Evolutionary conservation across 2,113 vertebrate species (phyloP).

Genomic region (Daboia siamensis): DNA sequence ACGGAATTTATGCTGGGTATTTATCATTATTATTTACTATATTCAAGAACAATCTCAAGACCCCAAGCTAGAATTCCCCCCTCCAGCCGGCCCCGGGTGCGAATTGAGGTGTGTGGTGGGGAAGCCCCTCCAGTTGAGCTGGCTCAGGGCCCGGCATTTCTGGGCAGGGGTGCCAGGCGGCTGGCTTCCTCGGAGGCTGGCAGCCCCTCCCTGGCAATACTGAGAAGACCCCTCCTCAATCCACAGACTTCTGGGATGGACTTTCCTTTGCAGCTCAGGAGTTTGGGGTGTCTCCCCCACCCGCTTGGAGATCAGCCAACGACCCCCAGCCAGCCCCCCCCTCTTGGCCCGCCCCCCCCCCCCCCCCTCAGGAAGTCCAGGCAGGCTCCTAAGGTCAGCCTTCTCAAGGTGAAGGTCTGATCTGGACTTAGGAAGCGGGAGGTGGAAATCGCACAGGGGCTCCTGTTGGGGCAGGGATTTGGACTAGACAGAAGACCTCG

Average conservation of each 20-base stretch:
- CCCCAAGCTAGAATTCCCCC: background rate
- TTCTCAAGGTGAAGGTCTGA: no score
- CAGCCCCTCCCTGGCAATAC: background rate
- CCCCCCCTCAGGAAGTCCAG: background rate
- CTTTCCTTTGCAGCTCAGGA: background rate
- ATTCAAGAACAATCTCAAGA: background rate
- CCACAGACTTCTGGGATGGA: background rate
- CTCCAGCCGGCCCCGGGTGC: background rate
- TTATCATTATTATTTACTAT: background rate
- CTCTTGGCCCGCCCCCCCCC: background rate
- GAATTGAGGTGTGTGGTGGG: background rate
- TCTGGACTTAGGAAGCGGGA: no score
- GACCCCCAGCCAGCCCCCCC: background rate
- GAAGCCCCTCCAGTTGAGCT: background rate
- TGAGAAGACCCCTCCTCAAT: background rate
- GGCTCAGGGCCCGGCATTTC: background rate
- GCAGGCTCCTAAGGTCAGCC: background rate
- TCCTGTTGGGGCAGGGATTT: no score
- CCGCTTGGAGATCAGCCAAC: background rate
- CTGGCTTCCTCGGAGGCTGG: background rate
- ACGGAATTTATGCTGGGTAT: background rate
- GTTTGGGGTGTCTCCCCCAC: rapidly evolving
- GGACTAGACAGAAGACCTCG: no score
- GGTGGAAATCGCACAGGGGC: no score
- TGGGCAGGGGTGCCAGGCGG: background rate